Evolutionary conservation across 2,888 invertebrate genomes (phyloP).

Genomic region (Athetis lepigone): DNA sequence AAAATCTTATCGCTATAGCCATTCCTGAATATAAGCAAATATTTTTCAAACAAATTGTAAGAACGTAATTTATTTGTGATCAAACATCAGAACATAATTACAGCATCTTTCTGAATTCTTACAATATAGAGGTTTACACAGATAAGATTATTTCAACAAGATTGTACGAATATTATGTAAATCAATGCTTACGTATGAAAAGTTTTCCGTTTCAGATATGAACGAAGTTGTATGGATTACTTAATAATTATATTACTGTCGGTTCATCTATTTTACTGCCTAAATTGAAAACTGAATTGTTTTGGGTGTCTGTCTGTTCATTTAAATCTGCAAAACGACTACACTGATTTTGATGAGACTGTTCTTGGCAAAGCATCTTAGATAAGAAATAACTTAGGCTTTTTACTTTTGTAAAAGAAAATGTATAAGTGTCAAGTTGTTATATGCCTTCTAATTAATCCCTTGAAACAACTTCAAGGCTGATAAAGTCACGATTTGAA

Average conservation of each 20-base stretch:
- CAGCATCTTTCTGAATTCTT: slow-evolving; percentile 15
- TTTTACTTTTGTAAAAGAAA: too few species aligned
- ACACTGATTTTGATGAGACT: too few species aligned
- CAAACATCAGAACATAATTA: slow-evolving; percentile 13
- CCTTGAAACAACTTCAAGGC: too few species aligned
- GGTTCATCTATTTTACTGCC: too few species aligned
- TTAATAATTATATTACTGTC: too few species aligned
- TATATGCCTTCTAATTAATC: too few species aligned
- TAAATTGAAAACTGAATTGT: background rate
- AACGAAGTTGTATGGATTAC: background rate
- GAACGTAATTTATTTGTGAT: slow-evolving; percentile 12
- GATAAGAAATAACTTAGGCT: too few species aligned
- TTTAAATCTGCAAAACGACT: too few species aligned
- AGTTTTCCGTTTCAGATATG: background rate
- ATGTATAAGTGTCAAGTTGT: too few species aligned
- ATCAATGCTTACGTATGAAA: background rate
- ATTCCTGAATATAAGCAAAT: slow-evolving; percentile 14
- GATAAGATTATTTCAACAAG: slow-evolving; percentile 20
- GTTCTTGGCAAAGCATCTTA: too few species aligned
- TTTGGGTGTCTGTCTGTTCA: too few species aligned
- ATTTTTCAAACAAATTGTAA: slow-evolving; percentile 33
- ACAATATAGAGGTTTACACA: slow-evolving; percentile 2
- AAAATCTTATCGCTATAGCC: slow-evolving; percentile 15
- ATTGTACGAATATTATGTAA: background rate
- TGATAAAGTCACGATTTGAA: too few species aligned